Evolutionary conservation across 2,888 invertebrate species (phyloP).

Genomic region (Lapara coniferarum): DNA sequence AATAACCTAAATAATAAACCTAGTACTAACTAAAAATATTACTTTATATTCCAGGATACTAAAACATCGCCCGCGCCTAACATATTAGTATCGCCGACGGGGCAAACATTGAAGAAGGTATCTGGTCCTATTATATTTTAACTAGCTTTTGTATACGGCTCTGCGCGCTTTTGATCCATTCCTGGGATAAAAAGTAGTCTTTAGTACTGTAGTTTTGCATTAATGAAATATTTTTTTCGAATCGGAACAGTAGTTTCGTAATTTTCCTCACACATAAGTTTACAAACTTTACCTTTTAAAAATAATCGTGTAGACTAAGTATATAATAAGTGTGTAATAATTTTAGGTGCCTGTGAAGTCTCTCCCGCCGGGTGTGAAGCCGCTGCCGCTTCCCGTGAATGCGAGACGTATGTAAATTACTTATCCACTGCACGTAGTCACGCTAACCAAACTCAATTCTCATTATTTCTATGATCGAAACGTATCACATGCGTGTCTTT

Average conservation of each 20-base stretch:
- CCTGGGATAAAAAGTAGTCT: too few species aligned
- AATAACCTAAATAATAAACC: not conserved
- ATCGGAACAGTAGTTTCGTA: too few species aligned
- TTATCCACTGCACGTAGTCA: not conserved
- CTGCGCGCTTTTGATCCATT: too few species aligned
- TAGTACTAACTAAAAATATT: not conserved
- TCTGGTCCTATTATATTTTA: conserved; percentile 3
- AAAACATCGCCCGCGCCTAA: conserved; percentile 31
- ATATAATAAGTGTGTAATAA: not conserved
- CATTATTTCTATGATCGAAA: not conserved
- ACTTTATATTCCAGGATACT: conserved; percentile 31
- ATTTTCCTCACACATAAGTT: too few species aligned
- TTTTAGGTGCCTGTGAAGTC: conserved; percentile 66
- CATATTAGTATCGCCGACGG: conserved; percentile 65
- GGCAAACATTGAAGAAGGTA: conserved; percentile 76
- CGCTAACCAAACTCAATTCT: too few species aligned
- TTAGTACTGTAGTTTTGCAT: too few species aligned
- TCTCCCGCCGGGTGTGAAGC: conserved; percentile 74
- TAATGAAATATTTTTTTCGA: too few species aligned
- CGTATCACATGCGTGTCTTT: not conserved
- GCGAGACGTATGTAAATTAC: conserved; percentile 61
- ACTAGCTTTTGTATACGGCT: not conserved
- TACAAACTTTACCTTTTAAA: too few species aligned
- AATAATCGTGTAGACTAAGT: not conserved
- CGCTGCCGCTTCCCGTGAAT: conserved; percentile 65